Conservation (phyloP, 2,113 vertebrate genomes). For the Scortum barcoo region DNA sequence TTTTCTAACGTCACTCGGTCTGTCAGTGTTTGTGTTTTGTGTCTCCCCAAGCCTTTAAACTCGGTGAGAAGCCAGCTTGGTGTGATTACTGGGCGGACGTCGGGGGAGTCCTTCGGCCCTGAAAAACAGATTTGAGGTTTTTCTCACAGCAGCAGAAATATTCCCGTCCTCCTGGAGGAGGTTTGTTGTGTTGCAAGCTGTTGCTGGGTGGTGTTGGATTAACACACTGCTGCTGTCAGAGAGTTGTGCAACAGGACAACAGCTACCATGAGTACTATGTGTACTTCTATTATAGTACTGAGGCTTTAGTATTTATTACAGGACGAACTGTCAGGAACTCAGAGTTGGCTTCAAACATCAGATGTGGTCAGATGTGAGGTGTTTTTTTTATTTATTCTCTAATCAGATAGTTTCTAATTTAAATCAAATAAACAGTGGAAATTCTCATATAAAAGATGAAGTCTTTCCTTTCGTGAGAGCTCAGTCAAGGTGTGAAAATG, state of each 20-base stretch:
- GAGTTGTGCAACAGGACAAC: slow-evolving; percentile 54
- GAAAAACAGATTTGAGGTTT: slow-evolving; percentile 12
- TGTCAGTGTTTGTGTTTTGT: neutral
- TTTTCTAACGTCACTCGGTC: neutral
- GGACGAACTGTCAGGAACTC: neutral
- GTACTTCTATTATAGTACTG: neutral
- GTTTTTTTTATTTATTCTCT: neutral
- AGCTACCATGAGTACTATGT: too few relatives aligned
- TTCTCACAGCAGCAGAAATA: slow-evolving; percentile 8
- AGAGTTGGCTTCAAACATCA: neutral
- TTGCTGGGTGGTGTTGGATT: slow-evolving; percentile 69
- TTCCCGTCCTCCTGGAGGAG: slow-evolving; percentile 11
- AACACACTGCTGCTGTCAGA: slow-evolving; percentile 31
- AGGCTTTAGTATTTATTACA: neutral
- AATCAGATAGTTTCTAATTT: neutral
- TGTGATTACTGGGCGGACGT: neutral
- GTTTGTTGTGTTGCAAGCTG: slow-evolving; percentile 61
- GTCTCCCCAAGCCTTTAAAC: slow-evolving; percentile 6
- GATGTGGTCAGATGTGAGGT: neutral
- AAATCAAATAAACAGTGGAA: too few relatives aligned
- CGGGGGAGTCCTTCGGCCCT: neutral
- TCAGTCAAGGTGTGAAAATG: too few relatives aligned
- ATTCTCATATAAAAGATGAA: too few relatives aligned
- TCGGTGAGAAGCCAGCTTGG: slow-evolving; percentile 33
- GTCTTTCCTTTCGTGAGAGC: too few relatives aligned